Evolutionary conservation across 2,888 invertebrate genomes (phyloP), one percentile per base, ranked within the genome.

Genomic region (Pteria penguin): DNA sequence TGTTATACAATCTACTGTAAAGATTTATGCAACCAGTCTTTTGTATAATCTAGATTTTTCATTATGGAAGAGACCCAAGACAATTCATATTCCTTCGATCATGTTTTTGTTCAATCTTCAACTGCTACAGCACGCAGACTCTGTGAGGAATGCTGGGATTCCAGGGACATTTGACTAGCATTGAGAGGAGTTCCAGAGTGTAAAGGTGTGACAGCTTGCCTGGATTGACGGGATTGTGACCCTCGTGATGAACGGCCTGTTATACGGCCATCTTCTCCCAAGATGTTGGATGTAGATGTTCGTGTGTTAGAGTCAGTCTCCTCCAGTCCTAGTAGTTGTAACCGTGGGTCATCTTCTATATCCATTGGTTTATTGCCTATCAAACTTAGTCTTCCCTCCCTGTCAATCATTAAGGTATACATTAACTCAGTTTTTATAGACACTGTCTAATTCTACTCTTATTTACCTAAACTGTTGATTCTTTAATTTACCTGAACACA

Each of bases 331-430:
- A 86, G 71, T 26, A 82, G 83, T 11, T 87, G 85, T 11, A 81
- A 65, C 22, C 86, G 85, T 22, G 84, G 80, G 18, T 78, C 69
- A 22, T 80, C 79, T 4, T 76, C 78, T 5, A 75, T 67, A 14
- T 67, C 76, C 18, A 66, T 32, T 4, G 80, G 71, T n/a, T 80
- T 69, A 29, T 80, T 81, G 5, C 81, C 73, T 2, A 88, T 83
- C 61, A 89, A 75, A 67, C 82, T 85, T 4, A 85, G 78, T 26
- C 87, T 75, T 29, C 88, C 89, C 65, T 87, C 88, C 22, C 89
- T 89, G 79, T 32, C 65, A 80, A 31, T 57, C n/a, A 67, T 54
- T 29, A 18, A n/a, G n/a, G n/a, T n/a, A n/a, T n/a, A n/a, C n/a
- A n/a, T n/a, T n/a, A n/a, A n/a, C n/a, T n/a, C n/a, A n/a, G n/a